Evolutionary conservation across 2,888 invertebrate genomes (phyloP).

Genomic region (Caradrina clavipalpis): DNA sequence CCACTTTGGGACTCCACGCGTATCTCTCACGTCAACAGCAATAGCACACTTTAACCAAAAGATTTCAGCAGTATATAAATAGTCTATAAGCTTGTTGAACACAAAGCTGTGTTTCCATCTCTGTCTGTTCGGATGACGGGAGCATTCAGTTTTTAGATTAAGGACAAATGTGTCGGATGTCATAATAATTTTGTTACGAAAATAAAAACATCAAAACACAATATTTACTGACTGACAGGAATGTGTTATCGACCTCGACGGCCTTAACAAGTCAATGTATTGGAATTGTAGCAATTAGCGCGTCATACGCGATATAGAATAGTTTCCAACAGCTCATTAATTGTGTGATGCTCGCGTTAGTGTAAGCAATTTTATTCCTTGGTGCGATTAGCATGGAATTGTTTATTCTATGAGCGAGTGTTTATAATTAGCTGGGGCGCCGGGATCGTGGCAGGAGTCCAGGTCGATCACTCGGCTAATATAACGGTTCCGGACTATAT

Average conservation of each 20-base stretch:
- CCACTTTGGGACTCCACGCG: constrained; percentile 71
- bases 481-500: constrained; percentile 86
- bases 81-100: constrained; percentile 40
- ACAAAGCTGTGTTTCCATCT: constrained; percentile 54
- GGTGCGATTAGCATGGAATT: constrained; percentile 77
- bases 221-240: constrained; percentile 46
- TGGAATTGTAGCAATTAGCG: constrained; percentile 70
- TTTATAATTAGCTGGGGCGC: constrained; percentile 85
- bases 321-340: constrained; percentile 72
- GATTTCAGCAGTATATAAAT: constrained; percentile 52
- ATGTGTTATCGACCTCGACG: constrained; percentile 67
- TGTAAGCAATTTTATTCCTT: constrained; percentile 78
- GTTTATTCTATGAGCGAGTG: constrained; percentile 77
- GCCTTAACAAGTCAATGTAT: constrained; percentile 70
- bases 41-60: constrained; percentile 55
- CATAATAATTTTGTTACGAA: constrained; percentile 38
- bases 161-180: constrained; percentile 45
- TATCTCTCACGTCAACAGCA: constrained; percentile 71
- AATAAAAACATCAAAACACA: constrained; percentile 35
- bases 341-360: constrained; percentile 62
- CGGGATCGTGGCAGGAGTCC: constrained; percentile 87
- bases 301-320: constrained; percentile 73
- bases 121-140: constrained; percentile 32
- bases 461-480: constrained; percentile 88
- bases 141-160: constrained; percentile 32